Conservation (phyloP, 1,140 invertebrate species). For the Adelges cooleyi region DNA sequence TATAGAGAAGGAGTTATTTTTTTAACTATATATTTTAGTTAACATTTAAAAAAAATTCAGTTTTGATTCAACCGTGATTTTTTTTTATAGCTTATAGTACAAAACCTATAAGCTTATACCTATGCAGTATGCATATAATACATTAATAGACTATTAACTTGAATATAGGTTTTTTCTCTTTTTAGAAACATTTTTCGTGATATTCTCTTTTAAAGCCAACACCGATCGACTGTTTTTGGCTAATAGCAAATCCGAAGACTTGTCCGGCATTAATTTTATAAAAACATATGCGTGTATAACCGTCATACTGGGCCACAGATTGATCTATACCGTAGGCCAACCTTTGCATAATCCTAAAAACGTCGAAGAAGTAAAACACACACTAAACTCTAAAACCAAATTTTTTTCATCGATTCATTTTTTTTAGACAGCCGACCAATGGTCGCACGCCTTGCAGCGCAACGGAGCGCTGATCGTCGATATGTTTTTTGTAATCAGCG, state of each 20-base stretch:
- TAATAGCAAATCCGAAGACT: slow-evolving; percentile 4
- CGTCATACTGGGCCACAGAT: slow-evolving; percentile 50
- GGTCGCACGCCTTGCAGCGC: slow-evolving; percentile 24
- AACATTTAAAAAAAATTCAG: too few species aligned
- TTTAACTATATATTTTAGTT: too few species aligned
- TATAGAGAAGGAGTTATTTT: too few species aligned
- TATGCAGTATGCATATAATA: too few species aligned
- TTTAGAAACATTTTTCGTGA: slow-evolving; percentile 22
- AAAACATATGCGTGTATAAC: slow-evolving; percentile 51
- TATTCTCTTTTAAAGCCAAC: slow-evolving; percentile 9
- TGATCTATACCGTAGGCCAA: slow-evolving; percentile 46
- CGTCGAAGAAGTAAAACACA: background rate
- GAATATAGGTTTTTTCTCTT: too few species aligned
- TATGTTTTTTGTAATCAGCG: slow-evolving; percentile 34
- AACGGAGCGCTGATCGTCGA: slow-evolving; percentile 33
- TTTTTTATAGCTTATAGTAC: too few species aligned
- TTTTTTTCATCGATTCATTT: too few species aligned
- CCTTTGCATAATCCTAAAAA: slow-evolving; percentile 20
- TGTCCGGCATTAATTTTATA: slow-evolving; percentile 51
- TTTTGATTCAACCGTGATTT: too few species aligned
- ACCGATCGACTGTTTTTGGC: background rate
- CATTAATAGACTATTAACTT: too few species aligned
- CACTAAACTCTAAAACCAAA: too few species aligned
- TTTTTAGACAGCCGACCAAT: background rate
- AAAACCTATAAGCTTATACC: too few species aligned